These are phyloP conservation scores for Drosophila baimaii DNA, from an alignment of 1,140 invertebrate genomes.

Conservation along the genomic window DNA sequence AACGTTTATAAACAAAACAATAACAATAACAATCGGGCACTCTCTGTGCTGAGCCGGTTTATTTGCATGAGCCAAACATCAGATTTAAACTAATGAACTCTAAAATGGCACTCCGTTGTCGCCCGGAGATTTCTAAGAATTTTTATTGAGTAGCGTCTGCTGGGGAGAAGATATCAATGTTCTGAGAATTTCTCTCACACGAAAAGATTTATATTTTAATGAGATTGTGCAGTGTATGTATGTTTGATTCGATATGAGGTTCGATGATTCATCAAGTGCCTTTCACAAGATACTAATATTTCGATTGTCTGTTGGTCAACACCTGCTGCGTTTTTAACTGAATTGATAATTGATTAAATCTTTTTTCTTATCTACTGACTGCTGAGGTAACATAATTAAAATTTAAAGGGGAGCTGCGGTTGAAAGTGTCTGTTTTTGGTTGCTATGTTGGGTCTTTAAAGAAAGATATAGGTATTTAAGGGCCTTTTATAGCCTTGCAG, in stretches of 20 bases:
- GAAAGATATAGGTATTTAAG: neutral
- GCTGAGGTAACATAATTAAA: neutral
- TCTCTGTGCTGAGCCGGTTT: constrained; percentile 50
- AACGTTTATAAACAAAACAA: constrained; percentile 22
- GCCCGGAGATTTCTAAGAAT: constrained; percentile 55
- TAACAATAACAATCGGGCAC: constrained; percentile 33
- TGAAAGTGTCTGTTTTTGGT: no score
- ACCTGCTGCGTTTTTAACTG: neutral
- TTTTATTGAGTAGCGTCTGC: constrained; percentile 33
- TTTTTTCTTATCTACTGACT: neutral
- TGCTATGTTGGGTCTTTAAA: neutral
- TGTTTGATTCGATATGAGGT: neutral
- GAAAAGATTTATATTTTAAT: constrained; percentile 14
- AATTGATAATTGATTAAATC: constrained; percentile 8
- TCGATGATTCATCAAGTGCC: neutral
- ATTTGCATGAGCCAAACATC: constrained; percentile 57
- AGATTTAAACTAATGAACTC: constrained; percentile 61
- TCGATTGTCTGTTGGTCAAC: neutral
- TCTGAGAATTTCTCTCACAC: constrained; percentile 30
- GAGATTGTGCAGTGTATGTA: neutral
- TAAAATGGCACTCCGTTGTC: constrained; percentile 39
- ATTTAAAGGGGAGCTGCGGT: neutral
- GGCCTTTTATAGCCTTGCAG: no score
- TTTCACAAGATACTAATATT: neutral
- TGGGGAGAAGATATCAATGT: constrained; percentile 9